Conservation (phyloP, 2,888 invertebrate genomes). For the Athripsodes cinereus region DNA sequence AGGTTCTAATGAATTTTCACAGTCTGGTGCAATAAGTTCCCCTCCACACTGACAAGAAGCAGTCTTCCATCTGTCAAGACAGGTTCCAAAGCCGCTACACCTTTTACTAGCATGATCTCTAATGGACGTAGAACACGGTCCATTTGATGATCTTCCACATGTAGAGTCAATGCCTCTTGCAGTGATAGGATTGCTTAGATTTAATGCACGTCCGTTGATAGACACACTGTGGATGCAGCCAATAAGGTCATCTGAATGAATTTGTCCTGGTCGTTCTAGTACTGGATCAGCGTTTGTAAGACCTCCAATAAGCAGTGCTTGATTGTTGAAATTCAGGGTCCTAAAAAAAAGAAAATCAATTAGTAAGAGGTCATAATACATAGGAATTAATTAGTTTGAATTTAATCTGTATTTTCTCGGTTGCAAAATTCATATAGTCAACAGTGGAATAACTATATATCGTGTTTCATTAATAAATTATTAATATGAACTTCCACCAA, state of each 20-base stretch:
- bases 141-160: constrained; percentile 65
- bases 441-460: too few species aligned
- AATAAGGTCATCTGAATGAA: constrained; percentile 87
- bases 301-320: constrained; percentile 81
- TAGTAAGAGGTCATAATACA: too few species aligned
- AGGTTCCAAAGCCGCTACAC: constrained; percentile 62
- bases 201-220: constrained; percentile 78
- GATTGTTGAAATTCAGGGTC: constrained; percentile 85
- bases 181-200: constrained; percentile 70
- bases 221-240: constrained; percentile 91
- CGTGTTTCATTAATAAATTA: too few species aligned
- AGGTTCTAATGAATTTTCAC: constrained; percentile 70
- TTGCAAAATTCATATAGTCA: too few species aligned
- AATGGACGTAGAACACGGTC: constrained; percentile 51
- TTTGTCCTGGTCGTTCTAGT: constrained; percentile 81
- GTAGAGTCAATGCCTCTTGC: constrained; percentile 68
- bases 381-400: too few species aligned
- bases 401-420: too few species aligned
- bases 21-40: constrained; percentile 69
- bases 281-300: constrained; percentile 79
- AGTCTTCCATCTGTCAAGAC: constrained; percentile 80
- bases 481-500: too few species aligned
- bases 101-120: constrained; percentile 41
- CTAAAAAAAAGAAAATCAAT: constrained; percentile 48
- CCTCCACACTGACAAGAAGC: constrained; percentile 67